These are phyloP conservation scores for Enteromius viviparus DNA, from an alignment of 2,797 vertebrate genomes.

Conservation along the genomic window DNA sequence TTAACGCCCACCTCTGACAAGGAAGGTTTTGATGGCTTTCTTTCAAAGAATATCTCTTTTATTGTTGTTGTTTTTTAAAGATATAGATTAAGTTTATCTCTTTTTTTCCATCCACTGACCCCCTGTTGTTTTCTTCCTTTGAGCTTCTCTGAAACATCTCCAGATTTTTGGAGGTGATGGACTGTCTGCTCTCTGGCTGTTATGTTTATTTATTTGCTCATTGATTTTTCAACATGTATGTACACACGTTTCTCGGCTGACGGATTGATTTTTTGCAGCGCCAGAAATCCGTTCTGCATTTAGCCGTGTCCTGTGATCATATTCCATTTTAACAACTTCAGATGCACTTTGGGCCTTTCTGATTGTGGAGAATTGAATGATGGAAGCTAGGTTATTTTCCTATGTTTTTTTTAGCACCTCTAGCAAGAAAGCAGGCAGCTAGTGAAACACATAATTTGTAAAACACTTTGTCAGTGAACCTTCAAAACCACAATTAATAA, in stretches of 20 bases:
- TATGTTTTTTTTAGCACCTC: background rate
- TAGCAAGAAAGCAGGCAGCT: constrained; percentile 2
- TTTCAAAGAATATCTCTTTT: constrained; percentile 17
- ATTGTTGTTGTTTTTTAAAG: constrained; percentile 1
- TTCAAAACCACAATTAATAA: background rate
- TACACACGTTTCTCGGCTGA: constrained; percentile 50
- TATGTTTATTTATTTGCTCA: constrained; percentile 57
- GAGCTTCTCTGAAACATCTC: constrained; percentile 37
- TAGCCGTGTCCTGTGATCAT: constrained; percentile 52
- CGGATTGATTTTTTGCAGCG: constrained; percentile 47
- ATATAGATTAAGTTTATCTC: constrained; percentile 29
- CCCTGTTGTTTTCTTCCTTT: constrained; percentile 32
- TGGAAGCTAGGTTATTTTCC: constrained; percentile 38
- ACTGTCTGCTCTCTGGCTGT: constrained; percentile 49
- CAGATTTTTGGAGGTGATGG: constrained; percentile 42
- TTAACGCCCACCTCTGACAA: background rate
- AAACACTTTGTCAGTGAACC: background rate
- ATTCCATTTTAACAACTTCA: constrained; percentile 48
- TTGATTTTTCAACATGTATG: constrained; percentile 61
- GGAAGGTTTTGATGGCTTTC: constrained; percentile 4
- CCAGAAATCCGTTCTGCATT: constrained; percentile 55
- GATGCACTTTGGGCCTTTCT: constrained; percentile 43
- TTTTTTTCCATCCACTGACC: constrained; percentile 5
- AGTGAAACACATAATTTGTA: constrained; percentile 7
- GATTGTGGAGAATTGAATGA: constrained; percentile 38